Conservation (phyloP, 2,797 vertebrate species). For the Spinibarbus caldwelli region DNA sequence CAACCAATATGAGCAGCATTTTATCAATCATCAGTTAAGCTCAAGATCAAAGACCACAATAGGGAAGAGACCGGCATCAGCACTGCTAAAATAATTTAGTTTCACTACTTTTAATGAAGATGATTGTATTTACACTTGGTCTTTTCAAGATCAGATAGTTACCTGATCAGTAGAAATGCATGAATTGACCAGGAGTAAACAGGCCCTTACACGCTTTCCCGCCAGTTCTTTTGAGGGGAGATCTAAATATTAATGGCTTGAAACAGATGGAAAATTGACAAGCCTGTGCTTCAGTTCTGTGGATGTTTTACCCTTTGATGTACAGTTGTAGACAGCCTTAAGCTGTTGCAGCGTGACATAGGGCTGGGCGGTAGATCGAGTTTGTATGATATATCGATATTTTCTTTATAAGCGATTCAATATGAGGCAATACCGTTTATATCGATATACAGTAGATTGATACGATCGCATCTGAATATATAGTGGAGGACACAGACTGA, state of each 20-base stretch:
- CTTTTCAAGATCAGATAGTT: too few relatives aligned
- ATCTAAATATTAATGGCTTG: not conserved
- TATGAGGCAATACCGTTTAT: too few relatives aligned
- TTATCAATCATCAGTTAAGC: not conserved
- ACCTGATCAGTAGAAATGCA: not conserved
- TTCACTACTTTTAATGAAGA: too few relatives aligned
- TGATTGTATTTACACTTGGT: too few relatives aligned
- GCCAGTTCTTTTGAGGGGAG: not conserved
- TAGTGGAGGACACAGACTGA: too few relatives aligned
- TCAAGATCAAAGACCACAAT: not conserved
- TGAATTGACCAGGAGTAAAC: not conserved
- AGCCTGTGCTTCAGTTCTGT: not conserved
- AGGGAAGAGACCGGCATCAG: not conserved
- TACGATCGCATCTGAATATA: too few relatives aligned
- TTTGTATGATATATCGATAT: too few relatives aligned
- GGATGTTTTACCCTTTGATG: not conserved
- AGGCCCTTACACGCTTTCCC: not conserved
- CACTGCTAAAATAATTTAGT: too few relatives aligned
- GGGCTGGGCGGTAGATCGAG: too few relatives aligned
- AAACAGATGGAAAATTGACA: not conserved
- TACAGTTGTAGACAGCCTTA: not conserved
- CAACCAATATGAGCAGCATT: too few relatives aligned
- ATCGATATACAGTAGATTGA: too few relatives aligned
- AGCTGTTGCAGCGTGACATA: not conserved
- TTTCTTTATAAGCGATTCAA: too few relatives aligned